Evolutionary conservation across 2,797 vertebrate species (phyloP), one percentile per base, ranked within the genome.

Genomic region (Gadopsis bispinosus): DNA sequence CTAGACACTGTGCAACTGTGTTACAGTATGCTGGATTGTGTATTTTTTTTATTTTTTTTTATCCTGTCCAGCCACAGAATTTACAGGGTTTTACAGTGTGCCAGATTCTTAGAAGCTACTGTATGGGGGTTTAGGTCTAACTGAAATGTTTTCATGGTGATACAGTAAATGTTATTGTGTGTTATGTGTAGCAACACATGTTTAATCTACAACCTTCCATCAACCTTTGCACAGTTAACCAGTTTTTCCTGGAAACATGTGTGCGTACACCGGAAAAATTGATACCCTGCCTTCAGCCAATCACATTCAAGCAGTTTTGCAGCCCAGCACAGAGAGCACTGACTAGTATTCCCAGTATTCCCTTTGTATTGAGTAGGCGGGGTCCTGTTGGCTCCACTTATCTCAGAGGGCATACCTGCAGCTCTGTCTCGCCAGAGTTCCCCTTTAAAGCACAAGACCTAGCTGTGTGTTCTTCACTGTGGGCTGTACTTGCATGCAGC

Each of bases 1-100:
- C 92, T 93, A 91, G 93, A 94, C 92, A 80, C 83, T 83, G 75
- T 75, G 72, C 29, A 58, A 72, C 77, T 89, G 87, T 74, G 41
- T 62, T 81, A 83, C 72, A 53, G 55, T 84, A 47, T 22, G 63
- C 69, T 55, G 29, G 69, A 86, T 80, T 88, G 70, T 87, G 74
- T 41, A 26, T 26, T 26, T 26, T 26, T 26, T 26, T 26, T 26
- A 26, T 69, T 48, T 41, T 41, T 71, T 62, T 84, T 73, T 41
- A 73, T 69, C 61, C 75, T 37, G 53, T 73, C 20, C 16, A 80
- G 35, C 71, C 79, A 59, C 70, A 83, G 66, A 77, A 68, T 13
- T 71, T 82, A 69, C 80, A 79, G 67, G 74, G 81, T 53, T 63
- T 45, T 79, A 68, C 64, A 73, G 48, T 63, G 64, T 75, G 26